Base-by-base conservation (phyloP, 2,797 vertebrate species). In the Parambassis ranga region DNA sequence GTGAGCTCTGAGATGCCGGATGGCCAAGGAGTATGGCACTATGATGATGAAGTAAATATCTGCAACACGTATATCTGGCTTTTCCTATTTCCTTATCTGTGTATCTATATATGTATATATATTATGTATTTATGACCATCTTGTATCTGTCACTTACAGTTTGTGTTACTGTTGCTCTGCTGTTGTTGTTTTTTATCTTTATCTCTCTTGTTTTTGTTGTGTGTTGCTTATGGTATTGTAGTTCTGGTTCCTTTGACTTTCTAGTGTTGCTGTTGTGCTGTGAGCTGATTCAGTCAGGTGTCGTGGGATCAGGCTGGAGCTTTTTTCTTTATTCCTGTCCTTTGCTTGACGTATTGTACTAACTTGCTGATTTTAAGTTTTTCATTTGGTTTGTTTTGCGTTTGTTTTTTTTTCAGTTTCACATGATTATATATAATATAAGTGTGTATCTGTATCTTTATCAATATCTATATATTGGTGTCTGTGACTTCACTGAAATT, bases 11-110 rank as follows among this genome's bases (percentile, higher is more conserved):
- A 94, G 91, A 90, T 91, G 91, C 90, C 85, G 88, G 93, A 93
- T 92, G 91, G 91, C 90, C 92, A 92, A 90, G 93, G 91, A 92
- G 90, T 94, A 87, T 94, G 92, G 93, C 91, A 91, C 93, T 93
- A 72, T 94, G 92, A 94, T 92, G 92, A 94, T 91, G 92, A 92
- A 94, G 93, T 94, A 94, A 94, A 93, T 94, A 94, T 93, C 91
- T 81, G 89, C 91, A 92, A 92, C 90, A 92, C 87, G 90, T 93
- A 91, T 91, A 90, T 85, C 87, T 93, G 82, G 87, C 82, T 91
- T 91, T 88, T 89, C 78, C 67, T 87, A 35, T 81, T 82, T 83
- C 49, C 81, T 51, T 88, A 69, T 85, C 78, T 87, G 33, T 89
- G 47, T 85, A 15, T 86, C 57, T 83, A 42, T 75, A 27, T 82